Conservation (phyloP, 2,113 vertebrate species). For the Corythoichthys intestinalis region DNA sequence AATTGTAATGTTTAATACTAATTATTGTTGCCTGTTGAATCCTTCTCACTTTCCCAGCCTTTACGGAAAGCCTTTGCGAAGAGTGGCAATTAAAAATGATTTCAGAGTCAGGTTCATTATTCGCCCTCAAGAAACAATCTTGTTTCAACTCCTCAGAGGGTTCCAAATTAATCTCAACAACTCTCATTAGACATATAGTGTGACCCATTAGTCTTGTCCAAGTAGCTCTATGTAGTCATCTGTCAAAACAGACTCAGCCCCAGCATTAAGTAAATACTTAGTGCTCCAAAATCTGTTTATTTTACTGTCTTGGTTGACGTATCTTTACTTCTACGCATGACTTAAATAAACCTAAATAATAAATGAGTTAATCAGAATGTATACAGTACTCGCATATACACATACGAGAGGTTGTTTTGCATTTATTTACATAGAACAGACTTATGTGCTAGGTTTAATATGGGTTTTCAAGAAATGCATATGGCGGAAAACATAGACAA, state of each 20-base stretch:
- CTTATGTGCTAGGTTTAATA: background rate
- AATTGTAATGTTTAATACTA: too few species aligned
- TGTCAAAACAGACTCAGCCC: conserved; percentile 41
- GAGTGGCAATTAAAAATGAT: conserved; percentile 8
- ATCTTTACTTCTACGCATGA: background rate
- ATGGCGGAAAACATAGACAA: too few species aligned
- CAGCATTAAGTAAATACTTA: conserved; percentile 57
- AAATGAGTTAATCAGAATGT: conserved; percentile 30
- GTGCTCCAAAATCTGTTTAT: conserved; percentile 33
- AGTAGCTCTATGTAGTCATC: conserved; percentile 35
- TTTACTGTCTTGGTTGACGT: conserved; percentile 37
- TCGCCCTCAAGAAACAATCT: conserved; percentile 52
- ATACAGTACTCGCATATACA: background rate
- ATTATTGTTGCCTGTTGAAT: background rate
- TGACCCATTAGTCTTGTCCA: conserved; percentile 45
- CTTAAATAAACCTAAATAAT: conserved; percentile 24
- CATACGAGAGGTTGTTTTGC: conserved; percentile 2
- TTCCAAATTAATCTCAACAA: conserved; percentile 34
- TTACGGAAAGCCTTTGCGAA: conserved; percentile 6
- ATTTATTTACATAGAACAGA: background rate
- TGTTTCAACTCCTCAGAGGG: conserved; percentile 15
- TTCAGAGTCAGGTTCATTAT: background rate
- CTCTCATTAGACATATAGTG: conserved; percentile 25
- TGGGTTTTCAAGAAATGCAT: background rate
- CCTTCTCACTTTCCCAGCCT: background rate